These are phyloP conservation scores for Tetragonula carbonaria DNA, from an alignment of 2,888 invertebrate genomes.

Conservation along the genomic window DNA sequence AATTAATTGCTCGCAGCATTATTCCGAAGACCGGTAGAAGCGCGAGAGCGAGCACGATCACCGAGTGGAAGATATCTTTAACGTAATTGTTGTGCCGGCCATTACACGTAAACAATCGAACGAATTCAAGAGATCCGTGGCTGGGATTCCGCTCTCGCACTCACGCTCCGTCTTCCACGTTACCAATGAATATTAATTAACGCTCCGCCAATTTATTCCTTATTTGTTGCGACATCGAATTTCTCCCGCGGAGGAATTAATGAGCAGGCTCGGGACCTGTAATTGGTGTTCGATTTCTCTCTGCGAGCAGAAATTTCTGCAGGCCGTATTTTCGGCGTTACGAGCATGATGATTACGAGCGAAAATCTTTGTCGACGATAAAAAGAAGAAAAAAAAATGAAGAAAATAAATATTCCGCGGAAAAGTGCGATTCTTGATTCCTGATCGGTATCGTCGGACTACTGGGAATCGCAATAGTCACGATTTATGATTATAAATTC, in stretches of 20 bases:
- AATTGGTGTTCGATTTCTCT: constrained; percentile 20
- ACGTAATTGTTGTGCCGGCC: constrained; percentile 11
- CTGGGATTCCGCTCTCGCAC: neutral
- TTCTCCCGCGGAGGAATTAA: neutral
- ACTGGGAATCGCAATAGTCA: no score
- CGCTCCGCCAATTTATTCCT: constrained; percentile 18
- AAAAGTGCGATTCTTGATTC: neutral
- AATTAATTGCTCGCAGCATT: constrained; percentile 50
- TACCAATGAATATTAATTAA: constrained; percentile 31
- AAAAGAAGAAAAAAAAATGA: neutral
- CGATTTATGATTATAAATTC: neutral
- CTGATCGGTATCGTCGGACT: no score
- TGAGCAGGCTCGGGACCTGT: neutral
- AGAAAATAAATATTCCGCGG: neutral
- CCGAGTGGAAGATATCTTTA: constrained; percentile 27
- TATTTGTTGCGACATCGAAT: neutral
- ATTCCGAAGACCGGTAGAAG: constrained; percentile 14
- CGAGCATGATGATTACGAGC: neutral
- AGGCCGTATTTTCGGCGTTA: neutral
- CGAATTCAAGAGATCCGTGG: constrained; percentile 15
- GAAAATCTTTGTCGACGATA: neutral
- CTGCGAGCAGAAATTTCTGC: neutral
- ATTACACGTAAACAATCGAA: constrained; percentile 38
- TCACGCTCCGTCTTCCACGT: neutral
- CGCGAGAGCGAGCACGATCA: constrained; percentile 9